These are phyloP conservation scores for Garrulus glandarius DNA, from an alignment of 2,797 vertebrate genomes.

Conservation along the genomic window DNA sequence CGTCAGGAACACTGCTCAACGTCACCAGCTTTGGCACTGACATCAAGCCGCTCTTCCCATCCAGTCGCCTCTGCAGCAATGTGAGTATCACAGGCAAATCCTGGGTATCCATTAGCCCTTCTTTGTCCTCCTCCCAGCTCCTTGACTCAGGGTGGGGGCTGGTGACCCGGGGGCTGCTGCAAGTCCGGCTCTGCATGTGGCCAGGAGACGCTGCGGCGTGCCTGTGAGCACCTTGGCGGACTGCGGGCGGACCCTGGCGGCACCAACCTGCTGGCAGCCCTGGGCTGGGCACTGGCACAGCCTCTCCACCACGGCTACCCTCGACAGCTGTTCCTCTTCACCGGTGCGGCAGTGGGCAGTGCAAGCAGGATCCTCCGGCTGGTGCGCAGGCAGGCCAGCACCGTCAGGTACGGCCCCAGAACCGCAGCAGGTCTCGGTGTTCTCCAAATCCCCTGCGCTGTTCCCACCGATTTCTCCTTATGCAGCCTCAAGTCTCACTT, in stretches of 20 bases:
- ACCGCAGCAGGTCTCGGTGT: rapidly evolving
- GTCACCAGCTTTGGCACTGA: constrained; percentile 80
- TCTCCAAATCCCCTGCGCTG: rapidly evolving
- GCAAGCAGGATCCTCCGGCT: constrained; percentile 85
- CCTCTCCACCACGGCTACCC: constrained; percentile 86
- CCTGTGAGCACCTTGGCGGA: constrained; percentile 81
- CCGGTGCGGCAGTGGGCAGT: constrained; percentile 62
- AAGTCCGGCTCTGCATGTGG: rapidly evolving
- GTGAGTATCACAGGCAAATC: constrained; percentile 72
- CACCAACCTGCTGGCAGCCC: constrained; percentile 82
- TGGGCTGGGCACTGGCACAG: constrained; percentile 88
- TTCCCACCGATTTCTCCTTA: not conserved
- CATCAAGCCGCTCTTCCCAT: constrained; percentile 83
- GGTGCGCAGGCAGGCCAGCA: constrained; percentile 85
- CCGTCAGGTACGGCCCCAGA: constrained; percentile 79
- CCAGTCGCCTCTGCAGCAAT: constrained; percentile 88
- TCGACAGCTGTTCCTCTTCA: constrained; percentile 91
- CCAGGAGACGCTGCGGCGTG: constrained; percentile 82
- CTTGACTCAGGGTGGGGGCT: rapidly evolving
- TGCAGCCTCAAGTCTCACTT: not conserved
- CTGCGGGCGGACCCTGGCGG: constrained; percentile 74
- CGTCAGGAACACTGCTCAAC: constrained; percentile 86
- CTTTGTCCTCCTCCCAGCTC: not conserved
- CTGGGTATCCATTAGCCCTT: no score
- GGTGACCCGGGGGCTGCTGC: rapidly evolving